Evolutionary conservation across 2,888 invertebrate species (phyloP), one percentile per base, ranked within the genome.

Genomic region (Heliconius erato): DNA sequence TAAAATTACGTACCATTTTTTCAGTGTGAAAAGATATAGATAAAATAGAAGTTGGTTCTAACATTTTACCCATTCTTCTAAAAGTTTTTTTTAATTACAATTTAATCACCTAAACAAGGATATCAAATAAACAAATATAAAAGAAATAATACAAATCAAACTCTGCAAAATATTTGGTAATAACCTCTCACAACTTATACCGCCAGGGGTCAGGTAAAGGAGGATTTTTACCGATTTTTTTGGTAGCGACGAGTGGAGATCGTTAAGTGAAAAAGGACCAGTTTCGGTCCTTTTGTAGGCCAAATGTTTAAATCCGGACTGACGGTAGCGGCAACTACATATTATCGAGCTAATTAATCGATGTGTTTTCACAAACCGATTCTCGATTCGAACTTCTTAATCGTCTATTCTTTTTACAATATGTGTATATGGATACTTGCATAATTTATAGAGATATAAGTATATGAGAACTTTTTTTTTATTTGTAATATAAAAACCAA

Each of bases 281-380:
- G 94, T 94, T 94, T 94, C 94, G 95, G 95, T 91, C 80, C 91
- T 89, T 94, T 95, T 95, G 94, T 89, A 88, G 87, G 88, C 89
- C 89, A 91, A 90, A 88, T 88, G 85, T 85, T 86, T 85, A 86
- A 85, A 85, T 84, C 83, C 79, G 87, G 93, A 90, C 94, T 91
- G 95, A 90, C 94, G 91, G 95, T 95, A 95, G 95, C 85, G 83
- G 87, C 87, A 88, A 88, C 89, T 87, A 90, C 90, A 90, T 90
- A 91, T 92, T 94, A 94, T 95, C 94, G 86, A 83, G 87, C 93
- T 95, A 94, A 95, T 95, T 95, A 95, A 95, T 94, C 94, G 93
- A 84, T 86, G 87, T 88, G 89, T 90, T 90, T 89, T 89, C 88
- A 89, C 89, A 85, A 87, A 87, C 88, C 88, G 88, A 90, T 90